A percentile compares a stretch with the other conserved stretches of the same genome.
Evolutionary conservation across 1,140 invertebrate species (phyloP).

Genomic region (Atta cephalotes): DNA sequence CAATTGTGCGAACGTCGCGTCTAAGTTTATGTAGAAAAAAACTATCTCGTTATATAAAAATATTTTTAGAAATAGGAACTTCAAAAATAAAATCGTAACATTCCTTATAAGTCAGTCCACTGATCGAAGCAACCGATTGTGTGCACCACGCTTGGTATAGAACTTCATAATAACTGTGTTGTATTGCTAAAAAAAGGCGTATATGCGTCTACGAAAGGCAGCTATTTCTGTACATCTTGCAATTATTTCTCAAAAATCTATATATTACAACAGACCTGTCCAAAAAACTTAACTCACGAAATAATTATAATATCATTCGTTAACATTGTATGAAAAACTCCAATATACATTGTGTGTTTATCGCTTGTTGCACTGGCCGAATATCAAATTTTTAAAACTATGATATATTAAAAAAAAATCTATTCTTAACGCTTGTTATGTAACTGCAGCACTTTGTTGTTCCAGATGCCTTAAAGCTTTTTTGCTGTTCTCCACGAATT

Average conservation of each 20-base stretch:
- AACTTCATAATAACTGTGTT: conserved; percentile 17
- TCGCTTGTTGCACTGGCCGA: not conserved
- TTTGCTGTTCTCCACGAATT: conserved; percentile 90
- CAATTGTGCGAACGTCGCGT: not conserved
- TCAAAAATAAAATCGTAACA: conserved; percentile 45
- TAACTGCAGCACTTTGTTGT: not conserved
- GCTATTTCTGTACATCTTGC: not conserved
- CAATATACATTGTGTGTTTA: not conserved
- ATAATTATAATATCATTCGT: not conserved
- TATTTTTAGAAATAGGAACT: conserved; percentile 59
- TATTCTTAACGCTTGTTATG: conserved; percentile 25
- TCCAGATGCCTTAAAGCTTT: conserved; percentile 85
- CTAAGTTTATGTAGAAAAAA: conserved; percentile 34
- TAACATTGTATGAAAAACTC: not conserved
- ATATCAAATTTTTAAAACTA: not conserved
- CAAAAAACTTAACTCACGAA: too few relatives aligned
- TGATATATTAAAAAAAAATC: not conserved
- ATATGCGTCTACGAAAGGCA: not conserved
- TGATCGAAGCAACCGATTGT: conserved; percentile 23
- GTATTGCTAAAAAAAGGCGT: not conserved
- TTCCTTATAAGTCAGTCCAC: conserved; percentile 36
- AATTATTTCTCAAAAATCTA: not conserved
- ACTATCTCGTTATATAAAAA: conserved; percentile 41
- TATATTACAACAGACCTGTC: not conserved
- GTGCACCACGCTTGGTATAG: not conserved